Percentiles rank a stretch among this genome's conserved stretches.
These are phyloP conservation scores for Eulacestoma nigropectus DNA, from an alignment of 2,113 vertebrate genomes.

Conservation along the genomic window DNA sequence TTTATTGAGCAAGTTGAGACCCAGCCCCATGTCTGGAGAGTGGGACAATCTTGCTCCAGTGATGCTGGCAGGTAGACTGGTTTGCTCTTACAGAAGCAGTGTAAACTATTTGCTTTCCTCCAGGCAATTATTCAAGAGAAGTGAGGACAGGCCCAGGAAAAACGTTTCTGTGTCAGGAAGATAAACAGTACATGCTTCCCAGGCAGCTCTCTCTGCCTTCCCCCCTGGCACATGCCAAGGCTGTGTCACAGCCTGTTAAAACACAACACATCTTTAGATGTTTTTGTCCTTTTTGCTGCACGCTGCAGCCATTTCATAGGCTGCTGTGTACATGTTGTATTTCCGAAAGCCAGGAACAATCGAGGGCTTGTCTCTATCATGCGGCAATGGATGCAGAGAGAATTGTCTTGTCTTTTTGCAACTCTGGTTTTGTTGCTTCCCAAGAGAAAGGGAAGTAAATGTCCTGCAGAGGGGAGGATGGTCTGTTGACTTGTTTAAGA, in stretches of 20 bases:
- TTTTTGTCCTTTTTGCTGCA: background rate
- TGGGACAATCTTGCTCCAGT: background rate
- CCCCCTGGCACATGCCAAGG: background rate
- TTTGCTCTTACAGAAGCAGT: background rate
- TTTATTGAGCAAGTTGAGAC: background rate
- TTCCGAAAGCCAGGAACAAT: background rate
- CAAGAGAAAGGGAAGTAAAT: background rate
- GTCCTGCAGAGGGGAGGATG: background rate
- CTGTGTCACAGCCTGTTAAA: constrained; percentile 11
- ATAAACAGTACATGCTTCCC: constrained; percentile 3
- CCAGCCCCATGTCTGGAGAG: background rate
- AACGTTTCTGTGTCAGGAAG: constrained; percentile 1
- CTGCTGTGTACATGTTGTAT: background rate
- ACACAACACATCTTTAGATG: background rate
- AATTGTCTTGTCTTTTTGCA: background rate
- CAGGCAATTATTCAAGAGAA: constrained; percentile 6
- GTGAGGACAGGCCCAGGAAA: constrained; percentile 11
- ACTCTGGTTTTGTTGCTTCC: background rate
- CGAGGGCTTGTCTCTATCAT: background rate
- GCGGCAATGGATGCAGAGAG: background rate
- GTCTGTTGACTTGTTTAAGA: background rate
- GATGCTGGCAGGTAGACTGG: background rate
- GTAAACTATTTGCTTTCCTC: background rate
- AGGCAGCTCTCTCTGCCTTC: background rate
- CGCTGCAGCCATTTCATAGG: background rate